Conservation (phyloP, 2,888 invertebrate genomes). For the Eupithecia centaureata region DNA sequence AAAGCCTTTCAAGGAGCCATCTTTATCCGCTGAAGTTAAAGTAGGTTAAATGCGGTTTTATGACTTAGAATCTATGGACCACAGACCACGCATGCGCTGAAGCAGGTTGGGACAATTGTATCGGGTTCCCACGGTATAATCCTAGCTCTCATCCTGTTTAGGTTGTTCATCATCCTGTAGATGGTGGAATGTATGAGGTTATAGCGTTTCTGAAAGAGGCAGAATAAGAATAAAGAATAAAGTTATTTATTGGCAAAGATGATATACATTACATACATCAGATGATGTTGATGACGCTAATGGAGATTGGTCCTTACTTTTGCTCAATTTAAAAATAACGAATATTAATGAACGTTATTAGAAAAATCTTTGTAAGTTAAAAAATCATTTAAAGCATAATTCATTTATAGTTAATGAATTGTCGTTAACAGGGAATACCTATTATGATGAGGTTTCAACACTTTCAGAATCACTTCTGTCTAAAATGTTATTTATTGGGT, state of each 20-base stretch:
- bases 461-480: neutral
- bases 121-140: slow-evolving; percentile 59
- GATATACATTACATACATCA: too few relatives aligned
- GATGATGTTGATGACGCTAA: neutral
- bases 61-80: slow-evolving; percentile 36
- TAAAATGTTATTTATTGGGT: neutral
- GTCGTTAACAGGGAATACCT: too few relatives aligned
- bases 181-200: slow-evolving; percentile 36
- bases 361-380: too few relatives aligned
- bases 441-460: too few relatives aligned
- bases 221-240: too few relatives aligned
- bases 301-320: too few relatives aligned
- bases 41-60: slow-evolving; percentile 57
- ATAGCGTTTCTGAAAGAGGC: neutral
- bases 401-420: too few relatives aligned
- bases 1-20: slow-evolving; percentile 44
- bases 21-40: slow-evolving; percentile 44
- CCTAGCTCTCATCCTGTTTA: slow-evolving; percentile 43
- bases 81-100: slow-evolving; percentile 45
- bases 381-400: too few relatives aligned
- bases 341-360: too few relatives aligned
- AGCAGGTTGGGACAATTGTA: slow-evolving; percentile 53
- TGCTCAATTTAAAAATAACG: too few relatives aligned
- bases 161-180: slow-evolving; percentile 45
- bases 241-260: too few relatives aligned